Conservation (phyloP, 2,888 invertebrate species). For the Rhamnusium bicolor region DNA sequence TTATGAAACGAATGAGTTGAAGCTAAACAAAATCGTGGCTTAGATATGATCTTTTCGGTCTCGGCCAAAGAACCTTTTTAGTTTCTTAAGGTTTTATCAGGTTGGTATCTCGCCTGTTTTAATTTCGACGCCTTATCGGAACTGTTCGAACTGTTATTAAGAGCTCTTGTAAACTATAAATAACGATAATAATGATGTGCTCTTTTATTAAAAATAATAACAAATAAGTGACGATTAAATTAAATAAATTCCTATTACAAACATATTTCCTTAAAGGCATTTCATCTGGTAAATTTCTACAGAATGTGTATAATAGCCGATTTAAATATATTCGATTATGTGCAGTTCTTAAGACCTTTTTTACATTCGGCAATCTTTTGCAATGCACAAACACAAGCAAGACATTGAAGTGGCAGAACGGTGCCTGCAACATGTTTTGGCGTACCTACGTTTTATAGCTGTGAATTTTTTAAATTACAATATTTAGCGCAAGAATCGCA, state of each 20-base stretch:
- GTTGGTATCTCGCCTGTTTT: constrained; percentile 45
- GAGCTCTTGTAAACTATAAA: constrained; percentile 15
- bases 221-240: background rate
- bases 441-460: too few species aligned
- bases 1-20: constrained; percentile 52
- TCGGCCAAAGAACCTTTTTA: constrained; percentile 31
- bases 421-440: too few species aligned
- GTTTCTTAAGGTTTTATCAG: constrained; percentile 34
- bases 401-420: too few species aligned
- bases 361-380: too few species aligned
- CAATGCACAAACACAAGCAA: too few species aligned
- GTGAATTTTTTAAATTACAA: too few species aligned
- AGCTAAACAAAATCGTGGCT: constrained; percentile 62
- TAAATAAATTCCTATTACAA: background rate
- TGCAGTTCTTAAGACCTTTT: too few species aligned
- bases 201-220: constrained; percentile 21
- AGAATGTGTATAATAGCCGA: too few species aligned
- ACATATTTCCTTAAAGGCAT: background rate
- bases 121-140: constrained; percentile 49
- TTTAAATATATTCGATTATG: too few species aligned
- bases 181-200: constrained; percentile 27
- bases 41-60: constrained; percentile 60
- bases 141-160: constrained; percentile 17
- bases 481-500: too few species aligned
- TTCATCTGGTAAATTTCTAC: too few species aligned